Percentiles rank a stretch among this genome's conserved stretches.
These are phyloP conservation scores for Malthinus flaveolus DNA, from an alignment of 2,888 invertebrate genomes.

Conservation along the genomic window DNA sequence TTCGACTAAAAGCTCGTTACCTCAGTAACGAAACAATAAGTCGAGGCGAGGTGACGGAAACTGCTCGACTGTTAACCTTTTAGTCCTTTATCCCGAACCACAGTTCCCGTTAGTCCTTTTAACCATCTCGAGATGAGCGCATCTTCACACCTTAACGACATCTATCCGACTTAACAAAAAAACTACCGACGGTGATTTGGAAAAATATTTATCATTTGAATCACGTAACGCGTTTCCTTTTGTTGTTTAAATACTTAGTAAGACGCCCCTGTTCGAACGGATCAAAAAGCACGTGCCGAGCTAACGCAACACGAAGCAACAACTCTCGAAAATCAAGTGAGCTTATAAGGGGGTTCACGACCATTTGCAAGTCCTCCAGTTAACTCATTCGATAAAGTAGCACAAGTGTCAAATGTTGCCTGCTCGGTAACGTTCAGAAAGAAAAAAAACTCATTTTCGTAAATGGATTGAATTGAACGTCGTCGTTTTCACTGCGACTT, in stretches of 20 bases:
- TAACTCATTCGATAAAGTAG: conserved; percentile 35
- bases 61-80: conserved; percentile 34
- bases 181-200: conserved; percentile 13
- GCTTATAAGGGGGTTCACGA: conserved; percentile 17
- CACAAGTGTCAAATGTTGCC: conserved; percentile 39
- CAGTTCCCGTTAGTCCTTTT: conserved; percentile 23
- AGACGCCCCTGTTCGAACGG: conserved; percentile 9
- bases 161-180: conserved; percentile 19
- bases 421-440: conserved; percentile 16
- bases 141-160: conserved; percentile 15
- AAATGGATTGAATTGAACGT: conserved; percentile 39
- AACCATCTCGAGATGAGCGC: conserved; percentile 18
- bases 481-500: conserved; percentile 19
- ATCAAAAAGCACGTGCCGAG: conserved; percentile 23
- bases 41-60: conserved; percentile 31
- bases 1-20: conserved; percentile 27
- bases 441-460: conserved; percentile 37
- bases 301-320: conserved; percentile 19
- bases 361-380: conserved; percentile 32
- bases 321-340: conserved; percentile 10
- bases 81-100: conserved; percentile 28
- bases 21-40: conserved; percentile 34
- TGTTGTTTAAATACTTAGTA: conserved; percentile 23
- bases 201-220: conserved; percentile 25
- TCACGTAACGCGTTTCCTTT: conserved; percentile 18